A percentile compares a stretch with the other conserved stretches of the same genome.
Evolutionary conservation across 2,888 invertebrate genomes (phyloP).

Genomic region (Tenthredo amoena): DNA sequence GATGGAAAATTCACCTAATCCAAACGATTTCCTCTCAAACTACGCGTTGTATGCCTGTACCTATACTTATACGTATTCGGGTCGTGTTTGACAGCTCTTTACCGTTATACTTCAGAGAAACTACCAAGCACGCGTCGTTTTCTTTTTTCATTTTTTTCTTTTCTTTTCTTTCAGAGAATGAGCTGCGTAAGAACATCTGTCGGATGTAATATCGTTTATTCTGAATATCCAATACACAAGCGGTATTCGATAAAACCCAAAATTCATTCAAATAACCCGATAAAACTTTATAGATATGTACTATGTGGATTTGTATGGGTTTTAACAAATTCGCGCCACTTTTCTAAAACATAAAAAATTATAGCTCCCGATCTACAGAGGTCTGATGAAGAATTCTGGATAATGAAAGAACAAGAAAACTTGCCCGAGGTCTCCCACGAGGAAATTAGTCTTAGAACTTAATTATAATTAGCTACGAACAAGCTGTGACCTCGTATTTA

Average conservation of each 20-base stretch:
- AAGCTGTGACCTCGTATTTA: conserved; percentile 9
- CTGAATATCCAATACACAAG: neutral
- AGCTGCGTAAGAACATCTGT: neutral
- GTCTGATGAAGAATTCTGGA: neutral
- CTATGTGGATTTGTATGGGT: neutral
- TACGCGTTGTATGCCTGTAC: neutral
- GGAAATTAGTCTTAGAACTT: conserved; percentile 15
- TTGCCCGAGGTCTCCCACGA: conserved; percentile 23
- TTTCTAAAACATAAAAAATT: neutral
- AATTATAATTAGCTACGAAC: conserved; percentile 38
- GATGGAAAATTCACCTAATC: neutral
- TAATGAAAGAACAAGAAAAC: neutral
- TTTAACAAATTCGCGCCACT: neutral
- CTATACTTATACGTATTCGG: neutral
- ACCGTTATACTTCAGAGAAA: neutral
- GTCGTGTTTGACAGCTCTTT: conserved; percentile 6
- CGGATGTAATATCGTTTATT: neutral
- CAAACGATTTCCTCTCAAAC: conserved; percentile 2
- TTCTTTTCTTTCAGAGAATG: neutral
- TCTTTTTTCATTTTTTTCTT: neutral
- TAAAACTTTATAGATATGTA: neutral
- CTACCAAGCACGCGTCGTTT: neutral
- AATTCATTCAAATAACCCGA: neutral
- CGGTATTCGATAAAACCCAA: neutral
- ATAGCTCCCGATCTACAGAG: neutral